Base-by-base conservation (phyloP, 1,140 invertebrate genomes). In the Cepaea nemoralis region DNA sequence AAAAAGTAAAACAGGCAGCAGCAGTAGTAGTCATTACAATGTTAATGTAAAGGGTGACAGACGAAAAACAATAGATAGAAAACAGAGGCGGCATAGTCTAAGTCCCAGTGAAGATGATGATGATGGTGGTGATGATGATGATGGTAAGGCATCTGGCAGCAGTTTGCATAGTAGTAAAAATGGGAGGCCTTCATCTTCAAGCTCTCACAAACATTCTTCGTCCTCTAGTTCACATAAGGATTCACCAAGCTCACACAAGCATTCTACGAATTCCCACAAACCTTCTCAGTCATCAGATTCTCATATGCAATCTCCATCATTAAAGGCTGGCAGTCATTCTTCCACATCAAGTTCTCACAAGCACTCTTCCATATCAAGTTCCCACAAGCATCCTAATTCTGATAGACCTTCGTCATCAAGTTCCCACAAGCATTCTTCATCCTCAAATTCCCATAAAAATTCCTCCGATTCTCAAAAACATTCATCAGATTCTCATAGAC, bases 401-500 rank as follows among this genome's bases (percentile, higher is more conserved):
- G n/a, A n/a, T n/a, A n/a, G n/a, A n/a, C n/a, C 45, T 48, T 75
- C 73, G 42, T 75, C 73, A 42, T 75, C 73, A 22, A n/a, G n/a
- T 27, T 22, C 35, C n/a, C 73, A 76, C 45, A 76, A 42, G 74
- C 40, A 35, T 37, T 59, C 74, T 55, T 76, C 74, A 31, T 76
- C 74, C 42, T 24, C 42, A 45, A 45, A 45, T 45, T 16, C 6
- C 16, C 8, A 16, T 10, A 45, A 10, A 45, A 10, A 6, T 10
- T 45, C 42, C 6, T 55, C 50, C 19, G 22, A 8, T 8, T 55
- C n/a, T 3, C n/a, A n/a, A n/a, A n/a, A 22, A n/a, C 63, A 66
- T 75, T 40, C 12, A 24, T 24, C 42, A 45, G 16, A 45, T 45
- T 16, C 6, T 45, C 8, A 16, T 10, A 45, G 6, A 45, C 16